A percentile compares a stretch with the other conserved stretches of the same genome.
Evolutionary conservation across 2,113 vertebrate species (phyloP).

Genomic region (Saccopteryx leptura): DNA sequence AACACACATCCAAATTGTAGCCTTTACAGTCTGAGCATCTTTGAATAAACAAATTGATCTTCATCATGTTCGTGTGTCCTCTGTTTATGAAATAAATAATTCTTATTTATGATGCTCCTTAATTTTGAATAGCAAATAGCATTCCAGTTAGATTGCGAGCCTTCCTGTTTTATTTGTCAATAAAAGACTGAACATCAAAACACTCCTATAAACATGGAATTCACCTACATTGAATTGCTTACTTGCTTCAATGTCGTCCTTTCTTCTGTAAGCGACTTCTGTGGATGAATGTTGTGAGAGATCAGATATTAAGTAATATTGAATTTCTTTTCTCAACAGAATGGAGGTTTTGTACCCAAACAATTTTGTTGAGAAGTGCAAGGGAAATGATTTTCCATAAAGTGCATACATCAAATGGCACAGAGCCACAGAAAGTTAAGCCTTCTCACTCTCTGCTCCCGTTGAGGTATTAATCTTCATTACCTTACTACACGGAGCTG

Average conservation of each 20-base stretch:
- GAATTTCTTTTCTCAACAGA: not conserved
- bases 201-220: not conserved
- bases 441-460: not conserved
- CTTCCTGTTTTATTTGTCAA: not conserved
- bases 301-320: not conserved
- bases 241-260: not conserved
- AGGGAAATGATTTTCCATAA: not conserved
- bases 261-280: not conserved
- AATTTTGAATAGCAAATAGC: not conserved
- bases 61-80: not conserved
- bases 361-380: not conserved
- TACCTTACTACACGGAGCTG: not conserved
- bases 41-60: not conserved
- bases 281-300: not conserved
- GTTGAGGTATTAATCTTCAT: not conserved
- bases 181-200: not conserved
- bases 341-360: not conserved
- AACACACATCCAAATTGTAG: not conserved
- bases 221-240: constrained; percentile 3
- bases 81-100: not conserved
- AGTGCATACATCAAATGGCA: not conserved
- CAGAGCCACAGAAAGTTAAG: not conserved
- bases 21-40: not conserved
- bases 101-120: not conserved
- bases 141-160: not conserved